Percentiles rank a stretch among this genome's conserved stretches.
Conservation (phyloP, 2,797 vertebrate species). For the Tragopan temminckii region DNA sequence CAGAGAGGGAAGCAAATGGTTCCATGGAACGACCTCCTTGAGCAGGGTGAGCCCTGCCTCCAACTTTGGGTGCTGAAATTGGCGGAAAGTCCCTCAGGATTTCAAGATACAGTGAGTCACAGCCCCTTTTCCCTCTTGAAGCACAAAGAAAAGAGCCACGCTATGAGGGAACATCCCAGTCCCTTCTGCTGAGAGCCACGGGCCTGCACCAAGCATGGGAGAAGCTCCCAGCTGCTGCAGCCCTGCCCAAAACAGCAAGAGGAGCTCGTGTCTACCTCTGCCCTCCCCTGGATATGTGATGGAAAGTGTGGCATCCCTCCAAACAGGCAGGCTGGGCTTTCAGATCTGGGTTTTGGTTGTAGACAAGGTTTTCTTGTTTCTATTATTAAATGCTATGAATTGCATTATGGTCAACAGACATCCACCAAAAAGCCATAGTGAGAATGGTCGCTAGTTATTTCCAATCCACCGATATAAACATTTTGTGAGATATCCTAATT, state of each 20-base stretch:
- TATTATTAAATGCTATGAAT: background rate
- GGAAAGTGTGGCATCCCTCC: background rate
- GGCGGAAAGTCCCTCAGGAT: background rate
- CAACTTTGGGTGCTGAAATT: background rate
- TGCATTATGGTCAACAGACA: background rate
- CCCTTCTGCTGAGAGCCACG: background rate
- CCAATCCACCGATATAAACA: background rate
- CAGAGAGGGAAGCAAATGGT: background rate
- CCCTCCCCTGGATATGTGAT: background rate
- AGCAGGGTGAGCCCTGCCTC: background rate
- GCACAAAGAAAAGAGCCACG: background rate
- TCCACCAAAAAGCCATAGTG: background rate
- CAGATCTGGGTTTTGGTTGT: background rate
- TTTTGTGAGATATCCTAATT: background rate
- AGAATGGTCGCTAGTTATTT: background rate
- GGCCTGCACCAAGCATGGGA: background rate
- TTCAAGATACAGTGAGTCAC: background rate
- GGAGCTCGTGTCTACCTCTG: background rate
- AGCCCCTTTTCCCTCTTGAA: background rate
- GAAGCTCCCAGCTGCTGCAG: background rate
- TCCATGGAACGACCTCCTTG: rapidly evolving
- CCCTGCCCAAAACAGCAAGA: background rate
- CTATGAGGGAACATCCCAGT: background rate
- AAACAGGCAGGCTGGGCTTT: background rate
- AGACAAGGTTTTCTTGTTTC: background rate